A percentile compares a stretch with the other conserved stretches of the same genome.
These are phyloP conservation scores for Notamacropus eugenii DNA, from an alignment of 2,797 vertebrate species.

Conservation along the genomic window DNA sequence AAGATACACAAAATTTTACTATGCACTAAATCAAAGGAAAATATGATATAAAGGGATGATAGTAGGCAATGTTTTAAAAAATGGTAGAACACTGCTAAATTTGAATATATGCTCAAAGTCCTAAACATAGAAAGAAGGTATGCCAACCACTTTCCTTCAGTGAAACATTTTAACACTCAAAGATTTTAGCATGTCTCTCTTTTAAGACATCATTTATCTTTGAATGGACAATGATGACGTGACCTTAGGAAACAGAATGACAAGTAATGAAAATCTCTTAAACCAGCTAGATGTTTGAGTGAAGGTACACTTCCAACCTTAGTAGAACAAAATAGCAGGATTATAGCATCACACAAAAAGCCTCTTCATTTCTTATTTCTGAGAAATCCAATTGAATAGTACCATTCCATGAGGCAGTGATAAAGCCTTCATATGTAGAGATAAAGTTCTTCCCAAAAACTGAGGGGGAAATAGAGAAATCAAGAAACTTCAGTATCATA, in stretches of 20 bases:
- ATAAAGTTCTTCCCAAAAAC: slow-evolving; percentile 4
- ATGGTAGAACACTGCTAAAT: not conserved
- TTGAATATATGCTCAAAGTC: not conserved
- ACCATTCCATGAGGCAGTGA: not conserved
- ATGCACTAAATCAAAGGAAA: slow-evolving; percentile 8
- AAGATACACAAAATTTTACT: not conserved
- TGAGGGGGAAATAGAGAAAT: not conserved
- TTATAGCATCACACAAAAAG: not conserved
- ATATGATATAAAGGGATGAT: not conserved
- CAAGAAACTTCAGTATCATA: not conserved
- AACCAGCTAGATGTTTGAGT: not conserved
- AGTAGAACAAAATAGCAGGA: not conserved
- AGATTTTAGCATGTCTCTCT: not conserved
- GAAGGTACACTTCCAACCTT: not conserved
- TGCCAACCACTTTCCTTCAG: not conserved
- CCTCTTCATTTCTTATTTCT: too few species aligned
- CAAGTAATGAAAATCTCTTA: not conserved
- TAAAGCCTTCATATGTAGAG: slow-evolving; percentile 32
- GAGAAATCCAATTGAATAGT: not conserved
- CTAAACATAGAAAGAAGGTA: not conserved
- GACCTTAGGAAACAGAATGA: not conserved
- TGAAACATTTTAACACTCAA: not conserved
- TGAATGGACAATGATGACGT: not conserved
- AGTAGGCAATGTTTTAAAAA: not conserved
- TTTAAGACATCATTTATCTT: not conserved